These are phyloP conservation scores for Ectemnius lituratus DNA, from an alignment of 2,888 invertebrate genomes.

Conservation along the genomic window DNA sequence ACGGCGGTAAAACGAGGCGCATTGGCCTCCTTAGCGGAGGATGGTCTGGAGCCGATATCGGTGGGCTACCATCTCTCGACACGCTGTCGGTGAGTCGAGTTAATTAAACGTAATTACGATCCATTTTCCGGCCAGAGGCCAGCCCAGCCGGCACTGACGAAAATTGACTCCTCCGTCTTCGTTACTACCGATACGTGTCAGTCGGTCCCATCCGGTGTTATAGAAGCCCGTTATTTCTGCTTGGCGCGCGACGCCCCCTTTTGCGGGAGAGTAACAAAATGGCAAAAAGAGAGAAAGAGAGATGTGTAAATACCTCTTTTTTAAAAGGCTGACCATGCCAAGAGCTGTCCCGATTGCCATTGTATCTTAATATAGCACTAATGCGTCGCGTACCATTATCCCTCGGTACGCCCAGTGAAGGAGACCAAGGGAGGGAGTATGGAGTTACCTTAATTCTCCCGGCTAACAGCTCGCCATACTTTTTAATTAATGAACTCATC, in stretches of 20 bases:
- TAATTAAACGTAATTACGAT: conserved; percentile 66
- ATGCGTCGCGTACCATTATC: conserved; percentile 3
- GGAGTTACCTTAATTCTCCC: conserved; percentile 1
- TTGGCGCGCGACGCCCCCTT: conserved; percentile 3
- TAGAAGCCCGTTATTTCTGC: conserved; percentile 23
- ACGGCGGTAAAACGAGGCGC: not conserved
- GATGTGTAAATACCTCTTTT: not conserved
- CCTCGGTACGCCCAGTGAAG: not conserved
- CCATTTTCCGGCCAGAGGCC: conserved; percentile 51
- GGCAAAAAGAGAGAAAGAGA: not conserved
- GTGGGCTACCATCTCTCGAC: conserved; percentile 45
- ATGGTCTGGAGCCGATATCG: conserved; percentile 27
- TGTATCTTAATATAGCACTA: conserved; percentile 9
- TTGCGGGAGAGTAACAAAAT: not conserved
- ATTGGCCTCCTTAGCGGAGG: not conserved
- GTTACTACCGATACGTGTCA: conserved; percentile 45
- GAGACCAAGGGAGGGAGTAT: no score
- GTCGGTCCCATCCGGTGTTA: conserved; percentile 20
- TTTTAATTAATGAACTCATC: conserved; percentile 3
- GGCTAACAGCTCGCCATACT: conserved; percentile 1
- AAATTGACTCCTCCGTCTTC: conserved; percentile 58
- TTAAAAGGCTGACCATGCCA: not conserved
- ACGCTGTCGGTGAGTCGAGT: conserved; percentile 49
- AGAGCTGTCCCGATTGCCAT: conserved; percentile 5
- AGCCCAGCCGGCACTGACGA: conserved; percentile 41